Base-by-base conservation (phyloP, 2,797 vertebrate species). In the Darevskia mixta region DNA sequence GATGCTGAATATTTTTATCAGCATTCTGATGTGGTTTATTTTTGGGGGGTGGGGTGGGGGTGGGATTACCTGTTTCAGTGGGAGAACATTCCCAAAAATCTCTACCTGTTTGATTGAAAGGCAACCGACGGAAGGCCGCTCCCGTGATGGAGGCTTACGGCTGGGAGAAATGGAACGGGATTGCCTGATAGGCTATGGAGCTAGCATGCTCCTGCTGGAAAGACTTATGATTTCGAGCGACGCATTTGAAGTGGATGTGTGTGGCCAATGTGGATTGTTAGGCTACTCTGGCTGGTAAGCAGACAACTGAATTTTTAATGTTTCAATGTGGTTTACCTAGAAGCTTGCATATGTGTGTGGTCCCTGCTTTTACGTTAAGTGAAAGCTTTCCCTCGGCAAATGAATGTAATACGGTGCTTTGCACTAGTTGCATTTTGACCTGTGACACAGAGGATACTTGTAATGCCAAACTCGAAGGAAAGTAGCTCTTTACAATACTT, bases 161-260 rank as follows among this genome's bases (percentile, higher is more conserved):
- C 97, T 99, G 87, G 99, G 99, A 69, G 99, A 99, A 96, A 99
- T 99, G 99, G 99, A 99, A 87, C 97, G 99, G 0, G 99, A 99
- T 94, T 99, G 99, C 95, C 96, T 99, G 96, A 99, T 99, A 58
- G 99, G 99, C 89, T 99, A 99, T 25, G 99, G 99, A 90, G 99
- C 99, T 76, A 99, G 99, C 95, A 99, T 99, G 99, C 96, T 99
- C 69, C 95, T 99, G 29, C 91, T 99, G 93, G 99, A 99, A 95
- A 98, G 99, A 38, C 98, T 99, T 89, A 99, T 99, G 99, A 99
- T 99, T 96, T 99, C 99, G 94, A 99, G 99, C 6, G 99, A 99
- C 32, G 99, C 99, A 88, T 99, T 99, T 69, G 98, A 99, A 96
- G 99, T 99, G 93, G 99, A 99, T 27, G 99, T 99, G 83, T 99